Percentiles rank a stretch among this genome's conserved stretches.
Evolutionary conservation across 2,888 invertebrate genomes (phyloP).

Genomic region (Scaptomyza polygonia): DNA sequence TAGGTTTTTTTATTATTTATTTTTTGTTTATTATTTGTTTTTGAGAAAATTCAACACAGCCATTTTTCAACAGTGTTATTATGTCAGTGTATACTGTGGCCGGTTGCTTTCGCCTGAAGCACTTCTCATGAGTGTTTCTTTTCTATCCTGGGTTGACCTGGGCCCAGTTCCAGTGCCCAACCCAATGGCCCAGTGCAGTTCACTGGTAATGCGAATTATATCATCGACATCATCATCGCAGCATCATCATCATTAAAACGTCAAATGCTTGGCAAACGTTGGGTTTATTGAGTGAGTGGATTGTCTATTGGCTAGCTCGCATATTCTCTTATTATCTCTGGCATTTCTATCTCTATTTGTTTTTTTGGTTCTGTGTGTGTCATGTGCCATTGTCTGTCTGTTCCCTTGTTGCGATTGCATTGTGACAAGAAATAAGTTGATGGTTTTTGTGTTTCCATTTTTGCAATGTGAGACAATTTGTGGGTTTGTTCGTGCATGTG

Average conservation of each 20-base stretch:
- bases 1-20: no score
- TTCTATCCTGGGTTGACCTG: slow-evolving; percentile 41
- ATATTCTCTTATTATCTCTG: slow-evolving; percentile 8
- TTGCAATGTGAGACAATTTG: slow-evolving; percentile 41
- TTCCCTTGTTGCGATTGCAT: slow-evolving; percentile 40
- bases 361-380: background rate
- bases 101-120: background rate
- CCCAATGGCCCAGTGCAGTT: slow-evolving; percentile 19
- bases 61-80: background rate
- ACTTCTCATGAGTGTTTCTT: background rate
- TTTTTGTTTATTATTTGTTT: no score
- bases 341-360: background rate
- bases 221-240: slow-evolving; percentile 30
- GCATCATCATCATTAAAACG: slow-evolving; percentile 25
- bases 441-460: slow-evolving; percentile 21
- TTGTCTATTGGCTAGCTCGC: slow-evolving; percentile 23
- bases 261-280: slow-evolving; percentile 25
- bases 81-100: background rate
- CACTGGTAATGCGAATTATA: slow-evolving; percentile 25
- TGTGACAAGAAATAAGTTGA: slow-evolving; percentile 51
- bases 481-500: slow-evolving; percentile 23
- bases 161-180: slow-evolving; percentile 23
- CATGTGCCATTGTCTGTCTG: slow-evolving; percentile 8
- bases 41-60: no score
- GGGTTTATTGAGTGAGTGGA: slow-evolving; percentile 44